Base-by-base conservation (phyloP, 2,797 vertebrate species). In the Pseudochirops corinnae region DNA sequence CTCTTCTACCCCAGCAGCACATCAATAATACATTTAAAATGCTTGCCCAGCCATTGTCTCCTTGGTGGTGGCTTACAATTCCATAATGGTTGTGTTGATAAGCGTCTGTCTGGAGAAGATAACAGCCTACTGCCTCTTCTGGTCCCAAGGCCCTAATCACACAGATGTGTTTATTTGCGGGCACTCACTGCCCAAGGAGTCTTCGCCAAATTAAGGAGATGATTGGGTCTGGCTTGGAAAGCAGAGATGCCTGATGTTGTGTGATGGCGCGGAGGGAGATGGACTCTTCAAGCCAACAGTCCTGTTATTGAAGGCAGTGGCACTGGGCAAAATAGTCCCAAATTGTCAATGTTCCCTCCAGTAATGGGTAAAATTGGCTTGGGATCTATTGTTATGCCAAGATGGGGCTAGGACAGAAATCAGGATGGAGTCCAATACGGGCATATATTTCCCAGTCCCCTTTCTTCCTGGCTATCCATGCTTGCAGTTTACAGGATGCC, bases 21-120 rank as follows among this genome's bases (percentile, higher is more conserved):
- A 96, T 98, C 90, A 96, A 94, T 97, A 97, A 97, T 39, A 16
- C 24, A 67, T 95, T 96, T 98, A 87, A 93, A 97, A 67, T 98
- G 98, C 94, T 94, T 98, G 91, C 92, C 90, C 95, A 60, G 87
- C 94, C 97, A 96, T 98, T 98, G 97, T 96, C 94, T 97, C 97
- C 24, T 87, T 90, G 96, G 94, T 97, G 62, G 93, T 93, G 56
- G 91, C 94, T 97, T 95, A 90, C 93, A 96, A 91, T 94, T 97
- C 95, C 92, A 95, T 97, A 98, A 95, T 98, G 97, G 97, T 56
- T 93, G 90, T 60, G 94, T 91, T 98, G 97, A 95, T 98, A 96
- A 97, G 97, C 91, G 96, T 95, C 98, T 98, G 98, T 93, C 90
- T 94, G 56, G 57, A 90, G 95, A 94, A 0, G 96, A 97, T 98